Conservation (phyloP, 2,113 vertebrate species). For the Platycercus adscitus region DNA sequence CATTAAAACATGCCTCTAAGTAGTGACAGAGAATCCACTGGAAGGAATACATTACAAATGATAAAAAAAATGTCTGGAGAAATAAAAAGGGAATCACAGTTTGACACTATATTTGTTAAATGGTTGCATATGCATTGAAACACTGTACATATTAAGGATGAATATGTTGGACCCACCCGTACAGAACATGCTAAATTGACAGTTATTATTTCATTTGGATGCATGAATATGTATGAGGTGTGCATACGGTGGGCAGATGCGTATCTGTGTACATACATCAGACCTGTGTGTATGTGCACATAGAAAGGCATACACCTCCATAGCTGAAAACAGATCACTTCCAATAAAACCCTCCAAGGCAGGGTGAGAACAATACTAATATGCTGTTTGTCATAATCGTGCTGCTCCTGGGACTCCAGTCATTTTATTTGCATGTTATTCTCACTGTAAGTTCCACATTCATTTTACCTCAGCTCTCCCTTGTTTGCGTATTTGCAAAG, state of each 20-base stretch:
- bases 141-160: not conserved
- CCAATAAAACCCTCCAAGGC: slow-evolving; percentile 37
- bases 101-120: slow-evolving; percentile 22
- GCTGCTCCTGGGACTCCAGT: slow-evolving; percentile 4
- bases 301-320: slow-evolving; percentile 15
- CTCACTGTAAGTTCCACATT: slow-evolving; percentile 34
- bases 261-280: not conserved
- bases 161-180: not conserved
- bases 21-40: slow-evolving; percentile 43
- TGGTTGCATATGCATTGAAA: slow-evolving; percentile 3
- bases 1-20: slow-evolving; percentile 67
- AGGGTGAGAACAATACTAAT: slow-evolving; percentile 38
- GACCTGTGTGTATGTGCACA: not conserved
- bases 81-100: slow-evolving; percentile 40
- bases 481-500: slow-evolving; percentile 57
- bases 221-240: not conserved
- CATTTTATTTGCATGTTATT: not conserved
- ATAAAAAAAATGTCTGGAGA: slow-evolving; percentile 5
- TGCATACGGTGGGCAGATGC: not conserved
- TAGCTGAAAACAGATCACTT: slow-evolving; percentile 48
- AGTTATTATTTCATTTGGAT: not conserved
- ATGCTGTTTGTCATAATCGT: not conserved
- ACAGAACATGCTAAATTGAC: not conserved
- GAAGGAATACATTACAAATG: slow-evolving; percentile 44
- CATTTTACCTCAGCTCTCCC: slow-evolving; percentile 53